phyloP scores from a whole-genome alignment of 2,113 vertebrate species.

The Casuarius casuarius region DNA sequence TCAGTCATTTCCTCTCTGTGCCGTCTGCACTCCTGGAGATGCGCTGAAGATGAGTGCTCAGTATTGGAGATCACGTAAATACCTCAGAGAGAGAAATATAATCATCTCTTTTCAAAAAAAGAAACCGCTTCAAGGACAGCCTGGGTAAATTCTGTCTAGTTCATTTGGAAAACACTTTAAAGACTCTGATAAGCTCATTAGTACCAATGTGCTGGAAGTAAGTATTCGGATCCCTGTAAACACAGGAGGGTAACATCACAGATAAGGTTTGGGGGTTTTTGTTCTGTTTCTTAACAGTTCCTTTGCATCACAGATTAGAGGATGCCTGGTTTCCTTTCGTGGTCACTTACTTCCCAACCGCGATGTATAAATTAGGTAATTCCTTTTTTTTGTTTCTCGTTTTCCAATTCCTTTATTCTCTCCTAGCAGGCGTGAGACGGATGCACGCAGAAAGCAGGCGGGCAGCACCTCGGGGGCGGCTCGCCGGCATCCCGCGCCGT shows the following conservation, averaged over 20 bases:
- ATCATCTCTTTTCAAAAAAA: not conserved
- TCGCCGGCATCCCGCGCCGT: too few relatives aligned
- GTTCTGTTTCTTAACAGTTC: not conserved
- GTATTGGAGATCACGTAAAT: slow-evolving; percentile 22
- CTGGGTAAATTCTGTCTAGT: not conserved
- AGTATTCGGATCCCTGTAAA: not conserved
- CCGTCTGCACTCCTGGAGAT: not conserved
- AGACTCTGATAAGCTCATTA: slow-evolving; percentile 61
- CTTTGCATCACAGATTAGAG: not conserved
- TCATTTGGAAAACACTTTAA: slow-evolving; percentile 43
- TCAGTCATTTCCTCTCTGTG: slow-evolving; percentile 13
- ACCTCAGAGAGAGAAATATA: slow-evolving; percentile 41
- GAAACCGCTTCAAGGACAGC: slow-evolving; percentile 17
- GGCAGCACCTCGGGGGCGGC: too few relatives aligned
- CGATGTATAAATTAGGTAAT: not conserved
- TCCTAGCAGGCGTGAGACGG: not conserved
- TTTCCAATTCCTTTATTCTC: not conserved
- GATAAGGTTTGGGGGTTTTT: not conserved
- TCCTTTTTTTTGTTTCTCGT: not conserved
- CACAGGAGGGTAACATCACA: not conserved
- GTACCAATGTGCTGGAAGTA: not conserved
- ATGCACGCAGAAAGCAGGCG: not conserved
- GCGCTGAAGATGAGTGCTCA: slow-evolving; percentile 9
- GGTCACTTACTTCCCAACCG: not conserved
- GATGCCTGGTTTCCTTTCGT: not conserved